Evolutionary conservation across 2,797 vertebrate genomes (phyloP), one percentile per base, ranked within the genome.

Genomic region (Oreortyx pictus): DNA sequence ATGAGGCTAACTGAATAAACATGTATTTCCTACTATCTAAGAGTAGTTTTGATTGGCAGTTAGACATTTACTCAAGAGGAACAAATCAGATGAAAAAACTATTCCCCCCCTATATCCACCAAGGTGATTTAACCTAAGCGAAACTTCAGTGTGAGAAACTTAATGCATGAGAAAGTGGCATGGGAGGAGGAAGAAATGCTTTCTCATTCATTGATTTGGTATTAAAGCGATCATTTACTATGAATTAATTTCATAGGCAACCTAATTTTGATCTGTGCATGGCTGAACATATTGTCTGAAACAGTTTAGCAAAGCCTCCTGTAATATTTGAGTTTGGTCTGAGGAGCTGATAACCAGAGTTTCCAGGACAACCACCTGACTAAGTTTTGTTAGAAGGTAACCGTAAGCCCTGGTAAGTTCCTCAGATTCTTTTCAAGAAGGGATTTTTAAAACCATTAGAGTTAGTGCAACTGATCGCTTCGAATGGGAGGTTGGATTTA

Each of bases 41-140:
- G 43, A 43, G 37, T 35, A 80, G 86, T 96, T 94, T 82, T 93
- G 44, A 59, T 90, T 86, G 86, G 25, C 33, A 82, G 77, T 79
- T 88, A 85, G 54, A 44, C 25, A 66, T 89, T 88, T 62, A 75
- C 52, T 82, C 16, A 52, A 14, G 29, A 90, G 62, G 47, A 89
- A 39, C 9, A 82, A 78, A 76, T 46, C 0, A 0, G n/a, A 75
- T 59, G 43, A 60, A 88, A 80, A 54, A 80, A 59, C 29, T 49
- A 17, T 37, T 9, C 12, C 20, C 23, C 7, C 33, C 33, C 4
- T 46, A 24, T 56, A 90, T 49, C 56, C 56, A 70, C 46, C 35
- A 43, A 49, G 56, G 68, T 76, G 46, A 61, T 61, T 92, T 62
- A 61, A 16, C 18, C 31, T 27, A 41, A 92, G 37, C 72, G 24